A percentile compares a stretch with the other conserved stretches of the same genome.
These are phyloP conservation scores for Nothocercus julius DNA, from an alignment of 2,113 vertebrate species.

Conservation along the genomic window DNA sequence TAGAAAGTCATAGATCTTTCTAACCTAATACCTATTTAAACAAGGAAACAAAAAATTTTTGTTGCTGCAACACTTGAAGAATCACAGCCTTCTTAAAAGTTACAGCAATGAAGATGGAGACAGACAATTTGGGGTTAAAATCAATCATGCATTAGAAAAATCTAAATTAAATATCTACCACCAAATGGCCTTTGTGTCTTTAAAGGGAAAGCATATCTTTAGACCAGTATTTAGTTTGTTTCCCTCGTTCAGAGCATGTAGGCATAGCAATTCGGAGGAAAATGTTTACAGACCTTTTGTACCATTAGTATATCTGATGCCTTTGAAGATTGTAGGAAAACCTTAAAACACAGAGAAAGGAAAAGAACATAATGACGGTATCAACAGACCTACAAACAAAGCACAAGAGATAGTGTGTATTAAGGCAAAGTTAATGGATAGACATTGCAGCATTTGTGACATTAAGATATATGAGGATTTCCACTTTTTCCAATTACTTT, in stretches of 20 bases:
- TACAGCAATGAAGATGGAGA: not conserved
- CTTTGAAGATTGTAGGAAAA: not conserved
- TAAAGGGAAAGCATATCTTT: not conserved
- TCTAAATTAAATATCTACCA: not conserved
- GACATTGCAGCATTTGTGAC: not conserved
- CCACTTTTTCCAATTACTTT: not conserved
- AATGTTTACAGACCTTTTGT: conserved; percentile 7
- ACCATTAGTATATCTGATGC: not conserved
- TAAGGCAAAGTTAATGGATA: not conserved
- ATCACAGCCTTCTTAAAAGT: not conserved
- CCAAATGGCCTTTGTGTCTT: not conserved
- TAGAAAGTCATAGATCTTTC: not conserved
- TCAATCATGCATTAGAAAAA: not conserved
- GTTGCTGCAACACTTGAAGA: not conserved
- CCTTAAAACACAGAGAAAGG: not conserved
- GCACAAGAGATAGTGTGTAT: not conserved
- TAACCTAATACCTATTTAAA: not conserved
- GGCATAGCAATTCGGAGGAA: not conserved
- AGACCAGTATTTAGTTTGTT: not conserved
- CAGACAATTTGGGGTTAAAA: not conserved
- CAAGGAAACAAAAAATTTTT: not conserved
- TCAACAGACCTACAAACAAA: not conserved
- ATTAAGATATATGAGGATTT: not conserved
- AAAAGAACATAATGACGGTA: not conserved
- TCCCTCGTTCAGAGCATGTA: not conserved